Evolutionary conservation across 2,113 vertebrate species (phyloP).

Genomic region (Neodontobutis hainanensis): DNA sequence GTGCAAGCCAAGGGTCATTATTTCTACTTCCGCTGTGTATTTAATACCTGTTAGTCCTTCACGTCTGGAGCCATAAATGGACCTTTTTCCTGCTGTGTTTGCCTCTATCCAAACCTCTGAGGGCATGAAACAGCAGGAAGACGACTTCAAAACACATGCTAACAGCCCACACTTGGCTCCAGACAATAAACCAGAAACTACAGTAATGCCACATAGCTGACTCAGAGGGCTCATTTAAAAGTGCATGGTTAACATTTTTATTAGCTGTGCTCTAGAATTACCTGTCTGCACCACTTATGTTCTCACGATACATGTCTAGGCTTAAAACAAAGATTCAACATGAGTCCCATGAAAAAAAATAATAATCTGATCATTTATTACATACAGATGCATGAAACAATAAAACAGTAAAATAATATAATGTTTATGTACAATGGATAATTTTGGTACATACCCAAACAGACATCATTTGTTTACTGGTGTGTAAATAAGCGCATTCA

Average conservation of each 20-base stretch:
- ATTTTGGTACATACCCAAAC: conserved; percentile 42
- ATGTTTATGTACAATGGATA: conserved; percentile 60
- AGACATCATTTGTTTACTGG: conserved; percentile 24
- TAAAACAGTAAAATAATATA: conserved; percentile 65
- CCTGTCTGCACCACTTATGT: not conserved
- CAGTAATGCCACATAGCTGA: conserved; percentile 7
- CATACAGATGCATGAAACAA: conserved; percentile 70
- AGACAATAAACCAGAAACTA: conserved; percentile 46
- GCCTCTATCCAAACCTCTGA: conserved; percentile 11
- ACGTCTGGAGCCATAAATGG: conserved; percentile 15
- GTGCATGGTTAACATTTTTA: conserved; percentile 14
- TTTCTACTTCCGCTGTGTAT: conserved; percentile 45
- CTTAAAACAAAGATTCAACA: conserved; percentile 1
- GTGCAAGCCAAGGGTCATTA: conserved; percentile 44
- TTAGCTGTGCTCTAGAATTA: not conserved
- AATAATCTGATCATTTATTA: conserved; percentile 73
- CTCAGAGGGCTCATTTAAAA: conserved; percentile 27
- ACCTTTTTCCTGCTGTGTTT: conserved; percentile 17
- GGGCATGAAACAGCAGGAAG: conserved; percentile 61
- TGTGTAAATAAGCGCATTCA: conserved; percentile 42
- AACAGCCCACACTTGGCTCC: conserved; percentile 34
- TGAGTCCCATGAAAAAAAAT: conserved; percentile 58
- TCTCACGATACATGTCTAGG: not conserved
- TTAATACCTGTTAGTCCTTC: conserved; percentile 50
- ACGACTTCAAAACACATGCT: conserved; percentile 49